A percentile compares a stretch with the other conserved stretches of the same genome.
Conservation (phyloP, 2,797 vertebrate genomes). For the Etheostoma nigrum region DNA sequence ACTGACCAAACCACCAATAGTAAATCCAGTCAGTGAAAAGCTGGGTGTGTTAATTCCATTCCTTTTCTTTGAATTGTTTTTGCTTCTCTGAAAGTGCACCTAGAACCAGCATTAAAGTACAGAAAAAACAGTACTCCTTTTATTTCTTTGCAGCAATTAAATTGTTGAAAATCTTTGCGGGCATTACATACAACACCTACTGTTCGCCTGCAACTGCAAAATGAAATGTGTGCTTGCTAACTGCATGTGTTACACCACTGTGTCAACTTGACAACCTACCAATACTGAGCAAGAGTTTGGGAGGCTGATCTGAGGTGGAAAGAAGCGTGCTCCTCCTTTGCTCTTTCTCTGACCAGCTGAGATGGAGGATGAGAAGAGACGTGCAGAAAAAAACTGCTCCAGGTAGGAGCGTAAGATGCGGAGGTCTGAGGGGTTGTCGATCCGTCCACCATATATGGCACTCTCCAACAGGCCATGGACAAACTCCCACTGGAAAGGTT, state of each 20-base stretch:
- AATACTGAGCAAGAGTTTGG: conserved; percentile 93
- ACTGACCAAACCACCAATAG: conserved; percentile 11
- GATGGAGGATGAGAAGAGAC: conserved; percentile 77
- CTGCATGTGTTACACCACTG: neutral
- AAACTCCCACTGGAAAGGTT: conserved; percentile 93
- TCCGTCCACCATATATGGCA: conserved; percentile 95
- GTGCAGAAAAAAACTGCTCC: conserved; percentile 93
- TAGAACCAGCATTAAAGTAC: neutral
- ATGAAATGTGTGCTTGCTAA: neutral
- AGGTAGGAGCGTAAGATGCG: conserved; percentile 94
- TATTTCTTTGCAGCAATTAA: neutral
- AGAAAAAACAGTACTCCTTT: neutral
- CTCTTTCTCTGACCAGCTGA: conserved; percentile 78
- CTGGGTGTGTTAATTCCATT: conserved; percentile 2
- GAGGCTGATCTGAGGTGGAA: conserved; percentile 88
- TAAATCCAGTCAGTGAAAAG: conserved; percentile 24
- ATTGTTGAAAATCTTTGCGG: conserved; percentile 1
- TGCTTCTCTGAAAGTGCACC: conserved; percentile 10
- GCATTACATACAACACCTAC: neutral
- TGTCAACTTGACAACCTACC: conserved; percentile 80
- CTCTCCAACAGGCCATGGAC: conserved; percentile 95
- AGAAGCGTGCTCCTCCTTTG: conserved; percentile 80
- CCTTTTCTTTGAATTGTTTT: conserved; percentile 11
- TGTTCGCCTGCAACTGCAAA: neutral
- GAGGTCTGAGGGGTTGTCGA: conserved; percentile 95